Evolutionary conservation across 2,797 vertebrate genomes (phyloP).

Genomic region (Cossypha dichroa): DNA sequence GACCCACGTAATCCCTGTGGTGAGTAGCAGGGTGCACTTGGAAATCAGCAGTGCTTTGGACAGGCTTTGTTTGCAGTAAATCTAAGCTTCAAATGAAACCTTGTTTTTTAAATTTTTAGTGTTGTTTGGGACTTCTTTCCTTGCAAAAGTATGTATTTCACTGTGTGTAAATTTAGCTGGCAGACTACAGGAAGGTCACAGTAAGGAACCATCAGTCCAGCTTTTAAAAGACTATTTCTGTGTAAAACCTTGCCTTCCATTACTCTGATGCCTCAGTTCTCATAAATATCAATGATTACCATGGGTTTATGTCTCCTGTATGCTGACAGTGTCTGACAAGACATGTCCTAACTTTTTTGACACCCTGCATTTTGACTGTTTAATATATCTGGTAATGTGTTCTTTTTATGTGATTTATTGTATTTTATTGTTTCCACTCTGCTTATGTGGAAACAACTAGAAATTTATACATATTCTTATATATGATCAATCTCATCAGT

Average conservation of each 20-base stretch:
- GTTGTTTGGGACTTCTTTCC: neutral
- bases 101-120: neutral
- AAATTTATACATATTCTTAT: neutral
- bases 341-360: neutral
- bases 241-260: neutral
- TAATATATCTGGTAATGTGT: neutral
- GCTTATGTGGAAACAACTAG: neutral
- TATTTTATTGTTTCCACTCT: neutral
- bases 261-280: neutral
- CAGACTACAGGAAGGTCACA: neutral
- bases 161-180: neutral
- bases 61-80: neutral
- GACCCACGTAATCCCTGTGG: conserved; percentile 81
- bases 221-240: neutral
- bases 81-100: neutral
- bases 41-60: neutral
- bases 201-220: neutral
- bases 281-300: neutral
- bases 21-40: conserved; percentile 15
- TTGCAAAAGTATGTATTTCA: neutral
- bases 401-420: neutral
- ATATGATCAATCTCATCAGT: neutral
- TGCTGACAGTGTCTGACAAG: neutral
- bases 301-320: neutral
- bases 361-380: neutral